These are phyloP conservation scores for Fragum sueziense DNA, from an alignment of 2,888 invertebrate genomes.

Conservation along the genomic window DNA sequence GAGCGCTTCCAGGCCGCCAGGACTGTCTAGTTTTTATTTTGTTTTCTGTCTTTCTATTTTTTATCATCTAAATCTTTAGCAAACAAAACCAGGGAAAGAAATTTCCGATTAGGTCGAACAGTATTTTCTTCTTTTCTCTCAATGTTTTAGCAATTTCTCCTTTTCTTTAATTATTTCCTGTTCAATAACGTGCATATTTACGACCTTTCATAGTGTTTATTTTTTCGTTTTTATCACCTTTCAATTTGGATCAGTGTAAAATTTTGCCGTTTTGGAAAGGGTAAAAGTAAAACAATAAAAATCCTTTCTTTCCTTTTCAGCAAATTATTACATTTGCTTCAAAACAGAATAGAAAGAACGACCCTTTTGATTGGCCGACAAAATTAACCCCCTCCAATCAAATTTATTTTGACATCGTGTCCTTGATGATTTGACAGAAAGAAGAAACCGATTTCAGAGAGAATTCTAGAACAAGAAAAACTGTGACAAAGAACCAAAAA, in stretches of 20 bases:
- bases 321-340: neutral
- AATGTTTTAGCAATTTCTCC: neutral
- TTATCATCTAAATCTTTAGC: no score
- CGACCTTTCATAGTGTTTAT: neutral
- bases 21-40: no score
- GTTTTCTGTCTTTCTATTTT: no score
- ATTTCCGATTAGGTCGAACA: neutral
- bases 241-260: neutral
- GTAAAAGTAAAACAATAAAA: neutral
- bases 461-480: neutral
- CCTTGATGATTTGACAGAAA: conserved; percentile 1
- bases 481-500: neutral
- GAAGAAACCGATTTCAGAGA: neutral
- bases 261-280: neutral
- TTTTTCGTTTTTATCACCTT: neutral
- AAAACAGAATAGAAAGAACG: neutral
- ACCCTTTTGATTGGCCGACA: neutral
- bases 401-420: neutral
- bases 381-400: neutral
- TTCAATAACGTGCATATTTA: neutral
- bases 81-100: neutral
- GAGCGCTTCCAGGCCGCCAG: no score
- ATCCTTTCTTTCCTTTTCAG: neutral
- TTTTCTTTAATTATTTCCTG: neutral
- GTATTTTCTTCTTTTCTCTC: neutral